Conservation (phyloP, 2,888 invertebrate species). For the Mimumesa dahlbomi region DNA sequence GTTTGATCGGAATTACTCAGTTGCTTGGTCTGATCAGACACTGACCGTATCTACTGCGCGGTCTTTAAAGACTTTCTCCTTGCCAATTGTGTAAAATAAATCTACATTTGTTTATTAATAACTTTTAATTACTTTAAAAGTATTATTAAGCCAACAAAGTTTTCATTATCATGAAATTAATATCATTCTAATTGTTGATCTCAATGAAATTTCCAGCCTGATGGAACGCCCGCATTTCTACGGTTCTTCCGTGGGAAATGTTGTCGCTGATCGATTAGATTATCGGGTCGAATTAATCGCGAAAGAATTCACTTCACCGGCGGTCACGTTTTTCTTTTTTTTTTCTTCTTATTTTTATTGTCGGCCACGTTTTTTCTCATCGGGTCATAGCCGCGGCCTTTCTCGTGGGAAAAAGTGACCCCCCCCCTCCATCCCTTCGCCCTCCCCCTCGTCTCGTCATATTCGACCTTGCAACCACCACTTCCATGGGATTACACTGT, state of each 20-base stretch:
- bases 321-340: not conserved
- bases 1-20: slow-evolving; percentile 11
- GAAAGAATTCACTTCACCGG: not conserved
- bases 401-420: not conserved
- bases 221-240: no score
- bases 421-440: not conserved
- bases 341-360: not conserved
- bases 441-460: not conserved
- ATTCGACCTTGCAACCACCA: not conserved
- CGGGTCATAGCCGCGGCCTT: slow-evolving; percentile 6
- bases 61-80: no score
- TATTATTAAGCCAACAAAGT: no score
- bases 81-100: not conserved
- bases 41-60: not conserved
- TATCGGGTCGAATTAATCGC: no score
- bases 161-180: no score
- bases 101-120: no score
- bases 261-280: no score
- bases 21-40: not conserved
- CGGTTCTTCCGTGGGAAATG: no score
- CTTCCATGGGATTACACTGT: slow-evolving; percentile 4
- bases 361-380: not conserved
- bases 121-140: no score
- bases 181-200: no score
- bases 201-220: no score